Evolutionary conservation across 2,888 invertebrate genomes (phyloP).

Genomic region (Harpalus rufipes): DNA sequence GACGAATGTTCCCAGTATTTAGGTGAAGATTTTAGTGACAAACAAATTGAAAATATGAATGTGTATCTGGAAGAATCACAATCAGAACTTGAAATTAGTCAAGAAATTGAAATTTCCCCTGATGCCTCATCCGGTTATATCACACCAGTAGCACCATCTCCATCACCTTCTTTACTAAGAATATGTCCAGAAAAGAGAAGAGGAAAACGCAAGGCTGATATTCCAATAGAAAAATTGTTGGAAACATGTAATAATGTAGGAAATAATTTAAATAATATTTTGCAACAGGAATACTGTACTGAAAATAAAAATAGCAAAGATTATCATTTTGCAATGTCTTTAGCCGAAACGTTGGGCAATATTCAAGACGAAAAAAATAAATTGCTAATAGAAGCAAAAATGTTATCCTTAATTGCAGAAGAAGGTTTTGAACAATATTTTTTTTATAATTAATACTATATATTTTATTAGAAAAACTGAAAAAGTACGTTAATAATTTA

Average conservation of each 20-base stretch:
- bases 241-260: not conserved
- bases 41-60: too few relatives aligned
- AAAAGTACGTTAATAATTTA: too few relatives aligned
- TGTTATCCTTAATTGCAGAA: not conserved
- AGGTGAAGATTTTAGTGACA: too few relatives aligned
- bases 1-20: too few relatives aligned
- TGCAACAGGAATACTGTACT: not conserved
- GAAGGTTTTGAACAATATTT: conserved; percentile 3
- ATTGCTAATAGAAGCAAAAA: conserved; percentile 1
- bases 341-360: not conserved
- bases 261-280: not conserved
- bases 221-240: not conserved
- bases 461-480: too few relatives aligned
- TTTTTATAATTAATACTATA: not conserved
- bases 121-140: too few relatives aligned
- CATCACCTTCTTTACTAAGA: too few relatives aligned
- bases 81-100: too few relatives aligned
- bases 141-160: too few relatives aligned
- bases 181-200: not conserved
- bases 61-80: too few relatives aligned
- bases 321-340: conserved; percentile 1
- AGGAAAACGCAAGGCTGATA: not conserved
- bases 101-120: too few relatives aligned
- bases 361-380: not conserved
- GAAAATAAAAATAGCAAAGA: not conserved